A percentile compares a stretch with the other conserved stretches of the same genome.
phyloP scores from a whole-genome alignment of 2,888 invertebrate genomes.

The Mylabris sibirica region DNA sequence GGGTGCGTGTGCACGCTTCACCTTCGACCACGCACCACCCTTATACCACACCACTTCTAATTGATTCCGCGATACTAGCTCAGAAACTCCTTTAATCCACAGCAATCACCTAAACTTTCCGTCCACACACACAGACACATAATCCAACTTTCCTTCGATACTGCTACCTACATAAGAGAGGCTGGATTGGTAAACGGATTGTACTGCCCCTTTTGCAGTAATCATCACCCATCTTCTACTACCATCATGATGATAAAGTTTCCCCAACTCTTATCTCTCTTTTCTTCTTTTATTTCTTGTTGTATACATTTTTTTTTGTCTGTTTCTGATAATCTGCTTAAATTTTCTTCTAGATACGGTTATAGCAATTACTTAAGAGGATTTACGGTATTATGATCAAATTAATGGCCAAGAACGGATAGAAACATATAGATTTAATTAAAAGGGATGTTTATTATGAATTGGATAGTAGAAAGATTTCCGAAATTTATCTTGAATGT shows the following conservation, averaged over 20 bases:
- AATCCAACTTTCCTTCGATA: constrained; percentile 17
- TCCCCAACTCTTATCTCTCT: constrained; percentile 19
- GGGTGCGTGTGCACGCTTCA: constrained; percentile 40
- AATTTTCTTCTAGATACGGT: constrained; percentile 24
- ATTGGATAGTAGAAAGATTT: not conserved
- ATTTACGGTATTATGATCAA: constrained; percentile 5
- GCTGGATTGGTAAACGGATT: constrained; percentile 19
- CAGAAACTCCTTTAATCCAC: constrained; percentile 38
- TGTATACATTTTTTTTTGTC: not conserved
- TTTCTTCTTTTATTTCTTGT: not conserved
- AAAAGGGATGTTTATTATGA: not conserved
- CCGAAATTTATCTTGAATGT: not conserved
- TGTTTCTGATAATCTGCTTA: constrained; percentile 24
- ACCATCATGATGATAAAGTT: constrained; percentile 14
- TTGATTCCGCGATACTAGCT: constrained; percentile 45
- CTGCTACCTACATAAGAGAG: constrained; percentile 9
- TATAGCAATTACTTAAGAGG: constrained; percentile 27
- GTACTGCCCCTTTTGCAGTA: constrained; percentile 8
- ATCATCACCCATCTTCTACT: not conserved
- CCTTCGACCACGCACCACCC: constrained; percentile 34
- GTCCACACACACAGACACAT: constrained; percentile 36
- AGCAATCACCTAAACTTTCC: constrained; percentile 41
- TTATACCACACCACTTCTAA: constrained; percentile 41
- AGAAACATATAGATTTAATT: constrained; percentile 3
- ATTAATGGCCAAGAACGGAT: constrained; percentile 5